Percentiles rank a stretch among this genome's conserved stretches.
Evolutionary conservation across 2,888 invertebrate genomes (phyloP).

Genomic region (Timema cristinae): DNA sequence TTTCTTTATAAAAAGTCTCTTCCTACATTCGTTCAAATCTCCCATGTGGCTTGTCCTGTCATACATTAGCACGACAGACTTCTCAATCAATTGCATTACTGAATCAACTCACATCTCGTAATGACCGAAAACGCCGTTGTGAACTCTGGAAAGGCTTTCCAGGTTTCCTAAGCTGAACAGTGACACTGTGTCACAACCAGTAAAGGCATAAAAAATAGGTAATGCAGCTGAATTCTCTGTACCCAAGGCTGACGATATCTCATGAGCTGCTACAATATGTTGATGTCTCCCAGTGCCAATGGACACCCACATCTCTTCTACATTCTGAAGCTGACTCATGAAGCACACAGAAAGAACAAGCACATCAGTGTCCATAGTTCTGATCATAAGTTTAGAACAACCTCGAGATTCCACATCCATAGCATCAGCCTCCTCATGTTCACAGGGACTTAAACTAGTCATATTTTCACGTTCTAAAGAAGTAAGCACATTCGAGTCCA

Average conservation of each 20-base stretch:
- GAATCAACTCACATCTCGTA: neutral
- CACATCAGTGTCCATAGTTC: conserved; percentile 10
- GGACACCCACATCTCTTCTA: conserved; percentile 7
- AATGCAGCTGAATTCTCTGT: neutral
- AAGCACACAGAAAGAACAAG: conserved; percentile 9
- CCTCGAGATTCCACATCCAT: neutral
- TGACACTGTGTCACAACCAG: neutral
- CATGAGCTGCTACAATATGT: conserved; percentile 7
- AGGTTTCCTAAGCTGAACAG: neutral
- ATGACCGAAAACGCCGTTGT: neutral
- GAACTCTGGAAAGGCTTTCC: neutral
- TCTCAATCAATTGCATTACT: neutral
- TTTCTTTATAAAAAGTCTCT: neutral
- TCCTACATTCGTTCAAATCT: neutral
- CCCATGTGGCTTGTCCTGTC: neutral
- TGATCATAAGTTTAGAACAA: conserved; percentile 12
- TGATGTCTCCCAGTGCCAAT: conserved; percentile 9
- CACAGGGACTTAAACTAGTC: neutral
- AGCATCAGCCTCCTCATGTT: conserved; percentile 6
- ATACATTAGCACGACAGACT: neutral
- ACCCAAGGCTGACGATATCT: neutral
- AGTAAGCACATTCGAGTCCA: too few species aligned
- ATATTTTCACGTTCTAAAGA: too few species aligned
- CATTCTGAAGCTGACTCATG: neutral
- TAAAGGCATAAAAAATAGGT: neutral